These are phyloP conservation scores for Glaucopsyche alexis DNA, from an alignment of 2,888 invertebrate genomes.

Conservation along the genomic window DNA sequence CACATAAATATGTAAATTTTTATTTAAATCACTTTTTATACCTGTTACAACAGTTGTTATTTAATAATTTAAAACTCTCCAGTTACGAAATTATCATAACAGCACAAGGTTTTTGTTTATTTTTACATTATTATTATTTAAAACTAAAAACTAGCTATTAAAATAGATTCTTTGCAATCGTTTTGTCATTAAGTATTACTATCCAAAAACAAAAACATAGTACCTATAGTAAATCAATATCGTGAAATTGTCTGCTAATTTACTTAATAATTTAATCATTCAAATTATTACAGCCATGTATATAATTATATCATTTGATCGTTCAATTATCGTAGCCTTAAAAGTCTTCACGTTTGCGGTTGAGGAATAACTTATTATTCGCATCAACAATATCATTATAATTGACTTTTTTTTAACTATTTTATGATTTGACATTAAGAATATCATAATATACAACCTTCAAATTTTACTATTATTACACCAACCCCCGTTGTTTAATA, in stretches of 20 bases:
- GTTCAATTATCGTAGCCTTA: background rate
- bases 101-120: no score
- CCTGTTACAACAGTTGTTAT: background rate
- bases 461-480: no score
- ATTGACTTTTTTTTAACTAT: background rate
- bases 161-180: no score
- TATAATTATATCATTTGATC: background rate
- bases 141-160: no score
- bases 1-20: background rate
- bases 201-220: background rate
- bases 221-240: background rate
- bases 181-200: background rate
- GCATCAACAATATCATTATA: slow-evolving; percentile 1
- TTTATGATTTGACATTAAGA: no score
- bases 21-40: slow-evolving; percentile 10
- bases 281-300: no score
- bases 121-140: no score
- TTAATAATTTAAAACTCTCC: background rate
- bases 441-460: no score
- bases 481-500: no score
- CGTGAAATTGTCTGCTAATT: background rate
- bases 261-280: no score
- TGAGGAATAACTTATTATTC: background rate
- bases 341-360: background rate
- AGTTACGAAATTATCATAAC: slow-evolving; percentile 6